Evolutionary conservation across 2,888 invertebrate species (phyloP), one percentile per base, ranked within the genome.

Genomic region (Sinodicranocentrus sp.): DNA sequence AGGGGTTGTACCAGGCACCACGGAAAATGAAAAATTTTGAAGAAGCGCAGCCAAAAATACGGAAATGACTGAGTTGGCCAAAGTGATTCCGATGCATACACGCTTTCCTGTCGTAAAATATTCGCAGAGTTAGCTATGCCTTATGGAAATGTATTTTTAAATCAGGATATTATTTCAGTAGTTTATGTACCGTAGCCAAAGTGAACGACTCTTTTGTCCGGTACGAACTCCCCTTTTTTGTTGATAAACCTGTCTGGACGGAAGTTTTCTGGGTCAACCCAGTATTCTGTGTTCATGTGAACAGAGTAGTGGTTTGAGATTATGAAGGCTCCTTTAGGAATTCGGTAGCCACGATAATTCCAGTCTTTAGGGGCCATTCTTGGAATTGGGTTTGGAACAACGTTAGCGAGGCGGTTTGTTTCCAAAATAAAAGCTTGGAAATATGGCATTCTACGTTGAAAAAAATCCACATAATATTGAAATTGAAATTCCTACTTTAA

Each of bases 161-260:
- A n/a, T n/a, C n/a, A n/a, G n/a, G n/a, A n/a, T n/a, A 33, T 33
- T 33, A 33, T 33, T n/a, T n/a, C 3, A 33, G 10, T 33, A 33
- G 10, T 33, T 33, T 33, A 6, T 10, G 10, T 33, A 76, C 85
- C 85, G 48, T 61, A 72, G 17, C 85, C 85, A 82, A 82, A 85
- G 25, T 82, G 82, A 17, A 76, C 23, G 1, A 85, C 85, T 25
- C 77, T 25, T 23, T 72, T 82, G 48, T 85, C 82, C 2, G 23
- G 67, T 3, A 85, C 85, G 23, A 85, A 85, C 17, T 82, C 77
- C n/a, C 85, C 85, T 15, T 82, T 68, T 44, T 77, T 44, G 61
- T 82, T 82, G 3, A 85, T 77, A 33, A 84, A 84, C n/a, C 84
- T 33, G 1, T 77, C 77, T 0, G 84, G 84, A 21, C 84, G 19